phyloP scores from a whole-genome alignment of 2,888 invertebrate genomes.

The Bembecia ichneumoniformis region DNA sequence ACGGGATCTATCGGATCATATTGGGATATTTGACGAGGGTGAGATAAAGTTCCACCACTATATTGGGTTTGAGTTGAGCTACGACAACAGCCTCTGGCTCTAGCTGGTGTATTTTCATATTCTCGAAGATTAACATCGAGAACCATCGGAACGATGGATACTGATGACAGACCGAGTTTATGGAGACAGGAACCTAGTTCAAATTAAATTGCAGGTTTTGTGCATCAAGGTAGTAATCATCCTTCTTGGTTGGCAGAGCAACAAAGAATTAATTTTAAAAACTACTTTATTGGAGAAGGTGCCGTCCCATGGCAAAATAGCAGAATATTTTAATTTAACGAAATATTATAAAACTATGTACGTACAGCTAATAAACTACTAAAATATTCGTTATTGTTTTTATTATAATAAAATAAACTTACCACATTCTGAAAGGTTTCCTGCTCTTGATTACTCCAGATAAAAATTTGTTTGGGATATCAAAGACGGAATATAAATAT shows the following conservation, averaged over 20 bases:
- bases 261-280: slow-evolving; percentile 2
- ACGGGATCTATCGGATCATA: slow-evolving; percentile 4
- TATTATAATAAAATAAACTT: slow-evolving; percentile 1
- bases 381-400: too few species aligned
- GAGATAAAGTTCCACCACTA: slow-evolving; percentile 10
- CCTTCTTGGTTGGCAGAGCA: slow-evolving; percentile 1
- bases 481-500: too few species aligned
- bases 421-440: slow-evolving; percentile 2
- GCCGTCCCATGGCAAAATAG: slow-evolving; percentile 3
- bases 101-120: slow-evolving; percentile 10
- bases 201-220: slow-evolving; percentile 1
- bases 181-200: slow-evolving; percentile 4
- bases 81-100: slow-evolving; percentile 8
- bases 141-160: slow-evolving; percentile 2
- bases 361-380: not conserved
- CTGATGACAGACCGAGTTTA: slow-evolving; percentile 1
- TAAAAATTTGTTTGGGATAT: slow-evolving; percentile 6
- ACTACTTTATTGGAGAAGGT: slow-evolving; percentile 3
- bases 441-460: slow-evolving; percentile 3
- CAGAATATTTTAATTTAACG: slow-evolving; percentile 1
- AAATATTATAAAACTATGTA: not conserved
- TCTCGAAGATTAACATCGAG: too few species aligned
- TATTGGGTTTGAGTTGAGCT: slow-evolving; percentile 10
- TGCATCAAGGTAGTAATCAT: slow-evolving; percentile 1
- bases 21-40: too few species aligned